Base-by-base conservation (phyloP, 1,140 invertebrate species). In the Drosophila setifemur region DNA sequence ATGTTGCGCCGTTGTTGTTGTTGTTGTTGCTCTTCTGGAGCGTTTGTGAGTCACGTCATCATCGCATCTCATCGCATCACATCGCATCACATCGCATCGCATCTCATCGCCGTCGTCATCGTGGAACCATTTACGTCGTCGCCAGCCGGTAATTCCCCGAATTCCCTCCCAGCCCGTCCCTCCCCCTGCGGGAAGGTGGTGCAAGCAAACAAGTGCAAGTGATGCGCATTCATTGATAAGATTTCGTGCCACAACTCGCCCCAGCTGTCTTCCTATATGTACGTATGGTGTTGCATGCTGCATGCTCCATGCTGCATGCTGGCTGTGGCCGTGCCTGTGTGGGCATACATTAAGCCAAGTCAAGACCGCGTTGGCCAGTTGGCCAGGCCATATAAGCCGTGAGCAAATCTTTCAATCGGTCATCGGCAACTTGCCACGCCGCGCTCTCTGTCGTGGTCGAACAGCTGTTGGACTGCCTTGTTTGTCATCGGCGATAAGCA, bases 171-270 rank as follows among this genome's bases (percentile, higher is more conserved):
- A n/a, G n/a, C n/a, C n/a, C n/a, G n/a, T n/a, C n/a, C n/a, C n/a
- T n/a, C n/a, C n/a, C n/a, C n/a, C n/a, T n/a, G n/a, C n/a, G n/a
- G n/a, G 33, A 37, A 50, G 63, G 64, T 64, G 72, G 63, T 61
- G 63, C 79, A 85, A 85, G 63, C 79, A 85, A 85, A 86, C 79
- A 85, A 85, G 79, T 85, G 79, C 79, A 85, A 85, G 79, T 85
- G 79, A 85, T 85, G 79, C 81, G 79, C 79, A 85, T 85, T 85
- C 79, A 85, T 85, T 85, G 79, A 85, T 85, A 85, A 85, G 79
- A 85, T 79, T 82, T 83, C 73, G 74, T 75, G 75, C 79, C 64
- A 74, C 73, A 57, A 69, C 37, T 33, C 40, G 31, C 47, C 49
- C 35, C 18, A 37, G 71, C 31, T 53, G 60, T 53, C 45, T 53